Evolutionary conservation across 2,113 vertebrate species (phyloP).

Genomic region (Otocyon megalotis): DNA sequence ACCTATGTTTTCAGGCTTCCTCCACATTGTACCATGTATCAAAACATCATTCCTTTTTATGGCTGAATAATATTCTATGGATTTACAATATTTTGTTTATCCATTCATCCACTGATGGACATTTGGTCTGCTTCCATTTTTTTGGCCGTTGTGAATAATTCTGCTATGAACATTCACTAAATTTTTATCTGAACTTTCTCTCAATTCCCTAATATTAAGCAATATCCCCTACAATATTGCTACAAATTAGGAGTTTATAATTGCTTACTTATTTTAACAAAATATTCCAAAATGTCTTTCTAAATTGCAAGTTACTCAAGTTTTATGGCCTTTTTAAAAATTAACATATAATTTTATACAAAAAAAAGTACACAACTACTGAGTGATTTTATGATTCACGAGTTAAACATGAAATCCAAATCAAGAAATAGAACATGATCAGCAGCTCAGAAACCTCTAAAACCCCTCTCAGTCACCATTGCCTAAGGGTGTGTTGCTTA

Average conservation of each 20-base stretch:
- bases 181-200: background rate
- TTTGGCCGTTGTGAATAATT: background rate
- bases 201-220: background rate
- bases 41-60: background rate
- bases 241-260: background rate
- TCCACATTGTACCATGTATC: too few species aligned
- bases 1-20: background rate
- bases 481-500: background rate
- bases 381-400: background rate
- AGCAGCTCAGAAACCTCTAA: background rate
- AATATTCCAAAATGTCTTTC: slow-evolving; percentile 16
- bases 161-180: background rate
- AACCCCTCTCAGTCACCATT: too few species aligned
- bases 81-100: background rate
- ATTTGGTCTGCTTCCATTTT: background rate
- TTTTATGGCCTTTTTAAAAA: background rate
- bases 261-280: slow-evolving; percentile 22
- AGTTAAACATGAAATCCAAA: background rate
- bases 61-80: background rate
- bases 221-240: background rate
- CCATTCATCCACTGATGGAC: background rate
- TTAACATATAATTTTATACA: background rate
- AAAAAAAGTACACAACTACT: background rate
- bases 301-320: background rate
- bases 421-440: background rate